Percentiles rank a stretch among this genome's conserved stretches.
Conservation (phyloP, 2,113 vertebrate genomes). For the Mormyrus iriodes region DNA sequence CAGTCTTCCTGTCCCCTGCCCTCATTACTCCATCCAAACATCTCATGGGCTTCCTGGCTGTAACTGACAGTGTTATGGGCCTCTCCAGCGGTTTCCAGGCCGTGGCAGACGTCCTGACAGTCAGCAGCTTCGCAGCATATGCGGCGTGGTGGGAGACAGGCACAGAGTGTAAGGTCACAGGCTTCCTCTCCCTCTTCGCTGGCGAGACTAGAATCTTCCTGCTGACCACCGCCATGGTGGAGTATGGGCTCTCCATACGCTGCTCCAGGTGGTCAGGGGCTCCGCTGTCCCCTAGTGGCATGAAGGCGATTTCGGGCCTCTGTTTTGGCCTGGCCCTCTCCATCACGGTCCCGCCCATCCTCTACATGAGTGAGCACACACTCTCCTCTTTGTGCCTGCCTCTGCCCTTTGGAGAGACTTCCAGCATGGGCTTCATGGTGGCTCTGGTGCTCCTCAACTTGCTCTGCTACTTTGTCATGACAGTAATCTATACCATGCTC, state of each 20-base stretch:
- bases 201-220: constrained; percentile 81
- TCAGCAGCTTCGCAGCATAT: constrained; percentile 75
- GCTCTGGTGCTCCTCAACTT: constrained; percentile 52
- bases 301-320: constrained; percentile 53
- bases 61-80: constrained; percentile 73
- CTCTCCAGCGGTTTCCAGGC: constrained; percentile 72
- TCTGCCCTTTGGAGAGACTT: constrained; percentile 65
- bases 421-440: constrained; percentile 69
- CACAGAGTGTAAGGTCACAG: constrained; percentile 70
- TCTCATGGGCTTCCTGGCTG: constrained; percentile 73
- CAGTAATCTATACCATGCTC: constrained; percentile 47
- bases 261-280: constrained; percentile 53
- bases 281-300: constrained; percentile 37
- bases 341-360: constrained; percentile 65
- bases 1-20: constrained; percentile 67
- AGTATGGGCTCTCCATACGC: constrained; percentile 63
- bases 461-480: constrained; percentile 71
- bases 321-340: constrained; percentile 61
- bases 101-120: constrained; percentile 73
- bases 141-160: constrained; percentile 81
- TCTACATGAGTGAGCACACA: constrained; percentile 61
- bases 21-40: constrained; percentile 69
- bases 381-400: constrained; percentile 78
- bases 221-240: constrained; percentile 74
- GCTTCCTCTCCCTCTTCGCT: constrained; percentile 78